These are phyloP conservation scores for Plotosus lineatus DNA, from an alignment of 2,113 vertebrate species.

Conservation along the genomic window DNA sequence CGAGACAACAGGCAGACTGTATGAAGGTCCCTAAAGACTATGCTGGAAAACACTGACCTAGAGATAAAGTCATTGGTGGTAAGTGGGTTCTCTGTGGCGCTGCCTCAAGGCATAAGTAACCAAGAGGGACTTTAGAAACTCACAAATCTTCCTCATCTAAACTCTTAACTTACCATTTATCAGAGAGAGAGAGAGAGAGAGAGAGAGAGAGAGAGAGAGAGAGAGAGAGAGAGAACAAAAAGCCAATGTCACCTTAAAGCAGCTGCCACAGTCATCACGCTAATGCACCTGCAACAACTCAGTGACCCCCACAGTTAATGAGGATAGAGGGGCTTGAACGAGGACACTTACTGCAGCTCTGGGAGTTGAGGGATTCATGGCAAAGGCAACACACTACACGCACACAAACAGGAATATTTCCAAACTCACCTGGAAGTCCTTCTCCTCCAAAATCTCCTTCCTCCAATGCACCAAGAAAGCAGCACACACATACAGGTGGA, in stretches of 20 bases:
- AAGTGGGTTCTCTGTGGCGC: slow-evolving; percentile 45
- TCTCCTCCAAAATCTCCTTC: slow-evolving; percentile 80
- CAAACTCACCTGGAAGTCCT: slow-evolving; percentile 88
- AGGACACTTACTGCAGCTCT: slow-evolving; percentile 44
- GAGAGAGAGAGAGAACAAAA: slow-evolving; percentile 52
- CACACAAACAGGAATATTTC: neutral
- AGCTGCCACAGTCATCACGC: slow-evolving; percentile 59
- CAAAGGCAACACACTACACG: slow-evolving; percentile 19
- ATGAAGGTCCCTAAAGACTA: neutral
- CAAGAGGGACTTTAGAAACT: slow-evolving; percentile 17
- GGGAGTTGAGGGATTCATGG: slow-evolving; percentile 18
- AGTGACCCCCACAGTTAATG: slow-evolving; percentile 53
- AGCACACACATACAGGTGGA: slow-evolving; percentile 95
- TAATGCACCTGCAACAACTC: slow-evolving; percentile 56
- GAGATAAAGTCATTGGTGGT: slow-evolving; percentile 63
- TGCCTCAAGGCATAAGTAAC: slow-evolving; percentile 1
- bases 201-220: slow-evolving; percentile 20
- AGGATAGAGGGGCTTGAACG: slow-evolving; percentile 51
- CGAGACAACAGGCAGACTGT: neutral
- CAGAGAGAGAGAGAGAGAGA: slow-evolving; percentile 20
- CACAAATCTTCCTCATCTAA: slow-evolving; percentile 26
- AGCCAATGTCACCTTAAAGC: slow-evolving; percentile 61
- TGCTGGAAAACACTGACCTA: slow-evolving; percentile 45
- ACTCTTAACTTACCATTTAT: slow-evolving; percentile 31
- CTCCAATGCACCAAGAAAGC: slow-evolving; percentile 94